Evolutionary conservation across 1,140 invertebrate species (phyloP).

Genomic region (Eueides isabella): DNA sequence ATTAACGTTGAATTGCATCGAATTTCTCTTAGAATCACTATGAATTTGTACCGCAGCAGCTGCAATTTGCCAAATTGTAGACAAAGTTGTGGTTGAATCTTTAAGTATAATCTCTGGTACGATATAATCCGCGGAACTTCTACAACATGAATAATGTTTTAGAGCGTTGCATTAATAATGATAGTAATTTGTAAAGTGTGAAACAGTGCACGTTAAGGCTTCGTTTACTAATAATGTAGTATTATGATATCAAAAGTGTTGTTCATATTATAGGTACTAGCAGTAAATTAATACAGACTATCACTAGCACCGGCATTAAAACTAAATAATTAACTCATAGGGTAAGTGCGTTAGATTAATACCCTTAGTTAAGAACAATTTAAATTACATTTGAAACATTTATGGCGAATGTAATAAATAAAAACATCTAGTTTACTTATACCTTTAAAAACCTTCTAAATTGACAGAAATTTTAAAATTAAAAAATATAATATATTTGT

Average conservation of each 20-base stretch:
- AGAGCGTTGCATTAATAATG: constrained; percentile 27
- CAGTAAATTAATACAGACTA: neutral
- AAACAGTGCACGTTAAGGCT: neutral
- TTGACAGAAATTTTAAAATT: neutral
- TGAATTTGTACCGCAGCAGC: constrained; percentile 13
- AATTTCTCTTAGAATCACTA: constrained; percentile 17
- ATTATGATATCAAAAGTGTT: neutral
- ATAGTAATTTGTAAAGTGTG: constrained; percentile 14
- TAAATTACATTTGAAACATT: too few relatives aligned
- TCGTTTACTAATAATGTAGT: neutral
- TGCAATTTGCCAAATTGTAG: constrained; percentile 32
- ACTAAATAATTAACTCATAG: neutral
- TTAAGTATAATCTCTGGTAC: constrained; percentile 28
- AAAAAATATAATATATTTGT: neutral
- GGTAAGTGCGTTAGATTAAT: too few relatives aligned
- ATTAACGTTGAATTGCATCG: constrained; percentile 27
- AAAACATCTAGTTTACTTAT: too few relatives aligned
- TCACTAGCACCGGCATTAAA: neutral
- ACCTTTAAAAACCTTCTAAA: neutral
- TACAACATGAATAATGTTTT: constrained; percentile 26
- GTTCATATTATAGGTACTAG: neutral
- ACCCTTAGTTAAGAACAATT: too few relatives aligned
- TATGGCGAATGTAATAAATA: too few relatives aligned
- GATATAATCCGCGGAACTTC: constrained; percentile 27
- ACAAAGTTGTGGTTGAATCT: constrained; percentile 35